phyloP scores from a whole-genome alignment of 2,113 vertebrate genomes.

The Centropristis striata region DNA sequence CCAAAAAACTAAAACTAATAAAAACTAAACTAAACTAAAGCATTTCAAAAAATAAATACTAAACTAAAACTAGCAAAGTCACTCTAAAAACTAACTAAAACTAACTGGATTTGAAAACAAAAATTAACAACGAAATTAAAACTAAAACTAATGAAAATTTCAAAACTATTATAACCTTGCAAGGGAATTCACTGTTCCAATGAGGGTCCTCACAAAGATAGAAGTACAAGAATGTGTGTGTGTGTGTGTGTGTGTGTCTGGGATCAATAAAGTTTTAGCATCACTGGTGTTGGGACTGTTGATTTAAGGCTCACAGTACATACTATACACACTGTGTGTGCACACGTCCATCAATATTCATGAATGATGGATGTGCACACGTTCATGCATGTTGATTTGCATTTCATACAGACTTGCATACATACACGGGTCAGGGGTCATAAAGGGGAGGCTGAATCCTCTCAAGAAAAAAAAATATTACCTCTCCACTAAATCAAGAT shows the following conservation, averaged over 20 bases:
- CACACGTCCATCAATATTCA: conserved; percentile 36
- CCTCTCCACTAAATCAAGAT: not conserved
- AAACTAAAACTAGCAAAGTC: too few relatives aligned
- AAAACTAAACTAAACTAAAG: too few relatives aligned
- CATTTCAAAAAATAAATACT: too few relatives aligned
- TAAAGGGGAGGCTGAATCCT: not conserved
- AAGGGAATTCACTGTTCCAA: too few relatives aligned
- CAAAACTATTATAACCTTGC: too few relatives aligned
- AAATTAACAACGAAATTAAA: too few relatives aligned
- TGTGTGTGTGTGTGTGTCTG: not conserved
- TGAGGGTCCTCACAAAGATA: too few relatives aligned
- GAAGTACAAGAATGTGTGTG: too few relatives aligned
- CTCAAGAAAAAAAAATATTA: not conserved
- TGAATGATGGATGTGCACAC: conserved; percentile 60
- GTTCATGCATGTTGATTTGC: conserved; percentile 34
- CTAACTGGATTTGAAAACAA: too few relatives aligned
- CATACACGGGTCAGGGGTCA: conserved; percentile 17
- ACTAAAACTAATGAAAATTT: too few relatives aligned
- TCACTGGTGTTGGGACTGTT: conserved; percentile 1
- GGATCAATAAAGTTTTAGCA: conserved; percentile 52
- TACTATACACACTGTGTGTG: conserved; percentile 20
- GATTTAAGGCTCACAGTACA: conserved; percentile 7
- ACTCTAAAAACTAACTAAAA: too few relatives aligned
- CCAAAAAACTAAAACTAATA: too few relatives aligned
- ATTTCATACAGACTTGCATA: conserved; percentile 26